phyloP scores from a whole-genome alignment of 1,140 invertebrate species.

The Pseudomyrmex dendroicus region DNA sequence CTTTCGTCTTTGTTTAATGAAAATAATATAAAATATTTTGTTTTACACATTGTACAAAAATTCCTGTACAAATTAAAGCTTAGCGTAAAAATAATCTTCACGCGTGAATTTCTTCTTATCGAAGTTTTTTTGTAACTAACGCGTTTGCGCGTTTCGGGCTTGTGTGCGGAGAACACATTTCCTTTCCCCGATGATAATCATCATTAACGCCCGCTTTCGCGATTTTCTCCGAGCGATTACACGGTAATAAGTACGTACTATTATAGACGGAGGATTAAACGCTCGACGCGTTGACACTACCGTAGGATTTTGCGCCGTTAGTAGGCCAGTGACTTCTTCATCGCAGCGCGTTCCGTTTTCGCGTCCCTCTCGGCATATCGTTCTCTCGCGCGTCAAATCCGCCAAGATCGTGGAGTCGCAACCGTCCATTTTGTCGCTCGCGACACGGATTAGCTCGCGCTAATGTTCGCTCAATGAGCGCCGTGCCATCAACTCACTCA shows the following conservation, averaged over 20 bases:
- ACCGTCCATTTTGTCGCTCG: not conserved
- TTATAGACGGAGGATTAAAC: slow-evolving; percentile 33
- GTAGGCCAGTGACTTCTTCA: slow-evolving; percentile 62
- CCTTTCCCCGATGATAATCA: not conserved
- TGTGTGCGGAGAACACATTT: not conserved
- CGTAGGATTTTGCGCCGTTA: slow-evolving; percentile 64
- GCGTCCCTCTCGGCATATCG: not conserved
- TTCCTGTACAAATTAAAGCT: not conserved
- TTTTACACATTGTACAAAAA: not conserved
- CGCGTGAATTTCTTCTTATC: not conserved
- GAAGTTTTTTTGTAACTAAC: too few species aligned
- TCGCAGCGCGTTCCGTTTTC: slow-evolving; percentile 38
- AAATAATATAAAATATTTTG: slow-evolving; percentile 18
- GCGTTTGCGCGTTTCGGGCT: too few species aligned
- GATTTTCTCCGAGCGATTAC: not conserved
- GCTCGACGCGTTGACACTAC: slow-evolving; percentile 61
- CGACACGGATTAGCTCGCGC: not conserved
- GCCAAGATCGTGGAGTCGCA: not conserved
- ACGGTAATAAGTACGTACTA: not conserved
- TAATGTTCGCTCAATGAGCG: not conserved
- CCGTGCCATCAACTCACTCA: not conserved
- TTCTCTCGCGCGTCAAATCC: slow-evolving; percentile 18
- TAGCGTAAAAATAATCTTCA: not conserved
- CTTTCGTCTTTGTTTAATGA: slow-evolving; percentile 16
- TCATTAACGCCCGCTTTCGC: slow-evolving; percentile 11